Percentiles rank a stretch among this genome's conserved stretches.
Conservation (phyloP, 2,888 invertebrate genomes). For the Anthophora plumipes region DNA sequence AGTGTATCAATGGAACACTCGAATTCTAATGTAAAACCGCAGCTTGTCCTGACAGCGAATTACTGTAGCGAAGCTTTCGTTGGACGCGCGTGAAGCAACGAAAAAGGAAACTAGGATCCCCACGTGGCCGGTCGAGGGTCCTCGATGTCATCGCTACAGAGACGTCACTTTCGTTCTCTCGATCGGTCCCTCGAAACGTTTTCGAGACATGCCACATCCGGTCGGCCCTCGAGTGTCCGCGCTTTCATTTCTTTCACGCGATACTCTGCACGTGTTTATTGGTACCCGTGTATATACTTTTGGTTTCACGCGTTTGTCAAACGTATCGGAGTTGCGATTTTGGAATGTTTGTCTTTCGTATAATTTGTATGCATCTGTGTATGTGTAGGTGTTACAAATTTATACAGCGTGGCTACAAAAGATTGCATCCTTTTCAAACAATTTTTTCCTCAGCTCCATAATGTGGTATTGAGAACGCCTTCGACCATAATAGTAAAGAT, state of each 20-base stretch:
- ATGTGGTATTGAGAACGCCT: no score
- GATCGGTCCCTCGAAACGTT: constrained; percentile 50
- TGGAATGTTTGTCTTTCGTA: no score
- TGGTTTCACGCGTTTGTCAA: background rate
- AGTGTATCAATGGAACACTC: constrained; percentile 72
- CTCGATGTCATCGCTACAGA: constrained; percentile 78
- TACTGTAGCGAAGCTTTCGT: constrained; percentile 67
- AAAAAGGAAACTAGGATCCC: constrained; percentile 69
- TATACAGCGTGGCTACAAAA: no score
- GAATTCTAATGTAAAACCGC: constrained; percentile 81
- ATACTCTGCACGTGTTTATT: background rate
- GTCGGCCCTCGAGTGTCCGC: constrained; percentile 25
- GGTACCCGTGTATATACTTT: background rate
- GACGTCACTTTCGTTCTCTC: constrained; percentile 64
- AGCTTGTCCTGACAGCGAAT: constrained; percentile 81
- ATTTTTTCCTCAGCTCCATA: no score
- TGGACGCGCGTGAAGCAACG: constrained; percentile 62
- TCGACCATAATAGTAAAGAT: no score
- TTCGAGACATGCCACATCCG: constrained; percentile 49
- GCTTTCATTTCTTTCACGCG: background rate
- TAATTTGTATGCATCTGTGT: no score
- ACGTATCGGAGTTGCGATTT: background rate
- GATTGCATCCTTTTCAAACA: no score
- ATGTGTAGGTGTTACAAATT: no score
- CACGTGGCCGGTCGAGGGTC: constrained; percentile 79